A percentile compares a stretch with the other conserved stretches of the same genome.
Conservation (phyloP, 2,797 vertebrate species). For the Linurgus olivaceus region DNA sequence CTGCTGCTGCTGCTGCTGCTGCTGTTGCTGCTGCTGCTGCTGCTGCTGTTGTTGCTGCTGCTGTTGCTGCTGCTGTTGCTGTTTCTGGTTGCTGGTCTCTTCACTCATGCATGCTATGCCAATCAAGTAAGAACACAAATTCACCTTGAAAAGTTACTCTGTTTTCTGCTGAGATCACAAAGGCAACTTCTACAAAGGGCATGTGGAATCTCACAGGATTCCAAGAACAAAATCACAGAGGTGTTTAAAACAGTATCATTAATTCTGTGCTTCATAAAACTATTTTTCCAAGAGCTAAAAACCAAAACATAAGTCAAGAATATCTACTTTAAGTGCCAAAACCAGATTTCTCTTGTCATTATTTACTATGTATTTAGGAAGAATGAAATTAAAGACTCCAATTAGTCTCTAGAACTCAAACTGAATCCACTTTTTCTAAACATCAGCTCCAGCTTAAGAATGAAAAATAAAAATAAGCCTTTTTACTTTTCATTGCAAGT, state of each 20-base stretch:
- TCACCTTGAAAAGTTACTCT: slow-evolving; percentile 63
- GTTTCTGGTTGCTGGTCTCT: slow-evolving; percentile 80
- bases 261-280: not conserved
- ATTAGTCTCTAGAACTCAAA: not conserved
- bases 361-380: not conserved
- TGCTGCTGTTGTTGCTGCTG: slow-evolving; percentile 64
- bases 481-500: not conserved
- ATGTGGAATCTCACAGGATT: not conserved
- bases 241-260: not conserved
- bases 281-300: not conserved
- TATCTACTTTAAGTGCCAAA: not conserved
- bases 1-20: slow-evolving; percentile 70
- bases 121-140: slow-evolving; percentile 70
- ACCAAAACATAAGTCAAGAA: not conserved
- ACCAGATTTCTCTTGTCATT: not conserved
- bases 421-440: not conserved
- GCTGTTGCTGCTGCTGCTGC: slow-evolving; percentile 59
- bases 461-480: not conserved
- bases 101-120: slow-evolving; percentile 81
- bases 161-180: slow-evolving; percentile 12
- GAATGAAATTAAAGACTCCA: not conserved
- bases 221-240: not conserved
- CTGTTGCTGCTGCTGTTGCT: slow-evolving; percentile 70
- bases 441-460: not conserved
- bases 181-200: slow-evolving; percentile 24